A percentile compares a stretch with the other conserved stretches of the same genome.
phyloP scores from a whole-genome alignment of 2,888 invertebrate genomes.

The Oasisia sp. region DNA sequence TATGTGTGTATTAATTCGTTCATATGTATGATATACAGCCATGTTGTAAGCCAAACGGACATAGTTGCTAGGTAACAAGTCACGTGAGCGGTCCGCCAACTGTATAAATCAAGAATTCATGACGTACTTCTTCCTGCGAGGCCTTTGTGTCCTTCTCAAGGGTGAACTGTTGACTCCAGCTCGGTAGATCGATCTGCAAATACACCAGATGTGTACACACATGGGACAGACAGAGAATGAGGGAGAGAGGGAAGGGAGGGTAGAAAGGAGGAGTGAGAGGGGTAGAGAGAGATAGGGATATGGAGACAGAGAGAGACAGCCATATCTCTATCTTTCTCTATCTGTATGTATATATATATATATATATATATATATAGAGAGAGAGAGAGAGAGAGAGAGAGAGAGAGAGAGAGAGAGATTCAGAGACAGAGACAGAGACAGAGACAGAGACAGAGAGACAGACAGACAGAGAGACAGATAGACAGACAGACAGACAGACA shows the following conservation, averaged over 20 bases:
- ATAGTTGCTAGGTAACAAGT: not conserved
- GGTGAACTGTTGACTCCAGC: not conserved
- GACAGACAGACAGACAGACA: not conserved
- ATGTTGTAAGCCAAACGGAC: not conserved
- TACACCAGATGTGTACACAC: not conserved
- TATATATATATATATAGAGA: too few relatives aligned
- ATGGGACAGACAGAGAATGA: conserved; percentile 13
- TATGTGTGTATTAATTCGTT: not conserved
- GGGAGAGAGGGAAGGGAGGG: conserved; percentile 21
- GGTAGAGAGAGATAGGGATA: conserved; percentile 19
- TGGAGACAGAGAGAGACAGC: conserved; percentile 21
- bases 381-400: too few relatives aligned
- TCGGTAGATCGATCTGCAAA: not conserved
- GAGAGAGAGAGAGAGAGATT: conserved; percentile 24
- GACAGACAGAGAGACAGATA: conserved; percentile 12
- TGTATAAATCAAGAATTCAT: not conserved
- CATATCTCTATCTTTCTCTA: too few relatives aligned
- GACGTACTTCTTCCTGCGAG: not conserved
- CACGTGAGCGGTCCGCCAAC: too few relatives aligned
- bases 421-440: not conserved
- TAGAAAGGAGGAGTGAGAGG: conserved; percentile 22
- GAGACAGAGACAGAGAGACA: conserved; percentile 9
- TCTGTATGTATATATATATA: too few relatives aligned
- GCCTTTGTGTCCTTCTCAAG: not conserved
- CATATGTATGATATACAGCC: not conserved